phyloP scores from a whole-genome alignment of 2,113 vertebrate species.

The Kryptolebias marmoratus region DNA sequence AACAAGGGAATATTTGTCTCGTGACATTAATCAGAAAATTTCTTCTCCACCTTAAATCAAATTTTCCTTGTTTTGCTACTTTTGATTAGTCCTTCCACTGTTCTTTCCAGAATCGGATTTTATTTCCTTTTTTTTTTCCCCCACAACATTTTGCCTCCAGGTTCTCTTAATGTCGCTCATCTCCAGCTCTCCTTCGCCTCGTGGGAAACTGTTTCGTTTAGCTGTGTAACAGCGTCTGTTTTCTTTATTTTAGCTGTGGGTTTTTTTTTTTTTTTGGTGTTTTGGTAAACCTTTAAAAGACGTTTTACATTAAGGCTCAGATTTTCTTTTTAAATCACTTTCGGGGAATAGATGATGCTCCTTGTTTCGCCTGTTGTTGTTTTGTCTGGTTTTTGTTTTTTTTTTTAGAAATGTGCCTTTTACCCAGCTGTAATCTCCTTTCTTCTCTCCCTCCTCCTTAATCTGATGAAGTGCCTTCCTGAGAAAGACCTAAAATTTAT shows the following conservation, averaged over 20 bases:
- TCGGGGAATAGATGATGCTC: background rate
- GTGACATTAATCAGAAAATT: conserved; percentile 34
- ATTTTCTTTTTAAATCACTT: conserved; percentile 11
- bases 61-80: conserved; percentile 5
- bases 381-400: conserved; percentile 14
- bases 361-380: conserved; percentile 1
- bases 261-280: conserved; percentile 5
- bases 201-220: conserved; percentile 30
- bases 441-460: conserved; percentile 13
- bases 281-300: conserved; percentile 27
- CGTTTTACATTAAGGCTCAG: conserved; percentile 36
- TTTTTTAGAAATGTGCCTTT: conserved; percentile 65
- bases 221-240: conserved; percentile 1
- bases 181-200: conserved; percentile 33
- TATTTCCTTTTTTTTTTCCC: background rate
- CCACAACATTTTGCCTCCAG: background rate
- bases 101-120: conserved; percentile 28
- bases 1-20: conserved; percentile 26
- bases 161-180: conserved; percentile 33
- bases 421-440: conserved; percentile 39
- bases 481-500: conserved; percentile 51
- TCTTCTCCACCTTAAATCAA: conserved; percentile 37
- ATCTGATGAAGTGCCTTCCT: conserved; percentile 76
- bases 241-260: background rate
- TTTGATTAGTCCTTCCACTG: conserved; percentile 4